These are phyloP conservation scores for Drosophila elegans DNA, from an alignment of 1,140 invertebrate genomes.

Conservation along the genomic window DNA sequence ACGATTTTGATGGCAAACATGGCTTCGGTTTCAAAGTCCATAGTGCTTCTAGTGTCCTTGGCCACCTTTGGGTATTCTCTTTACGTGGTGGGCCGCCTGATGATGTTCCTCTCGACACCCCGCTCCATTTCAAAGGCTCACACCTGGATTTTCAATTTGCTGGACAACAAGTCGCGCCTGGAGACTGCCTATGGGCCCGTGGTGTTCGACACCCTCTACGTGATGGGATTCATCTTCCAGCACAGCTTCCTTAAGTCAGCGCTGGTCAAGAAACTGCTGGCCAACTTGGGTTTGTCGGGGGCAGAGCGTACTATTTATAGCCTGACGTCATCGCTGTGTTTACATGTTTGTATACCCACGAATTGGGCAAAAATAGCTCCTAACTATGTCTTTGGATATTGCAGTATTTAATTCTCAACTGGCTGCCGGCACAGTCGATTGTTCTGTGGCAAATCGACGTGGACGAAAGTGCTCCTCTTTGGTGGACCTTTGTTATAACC, in stretches of 20 bases:
- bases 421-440: conserved; percentile 84
- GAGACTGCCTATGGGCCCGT: conserved; percentile 81
- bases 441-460: conserved; percentile 86
- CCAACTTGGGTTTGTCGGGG: conserved; percentile 82
- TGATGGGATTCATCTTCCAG: conserved; percentile 86
- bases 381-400: conserved; percentile 1
- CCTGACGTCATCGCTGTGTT: conserved; percentile 82
- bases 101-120: conserved; percentile 74
- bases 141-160: conserved; percentile 79
- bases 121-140: conserved; percentile 58
- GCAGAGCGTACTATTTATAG: conserved; percentile 86
- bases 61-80: conserved; percentile 67
- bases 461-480: conserved; percentile 77
- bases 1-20: conserved; percentile 21
- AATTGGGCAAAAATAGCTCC: conserved; percentile 8
- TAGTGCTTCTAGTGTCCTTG: conserved; percentile 61
- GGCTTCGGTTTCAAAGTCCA: conserved; percentile 56
- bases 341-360: conserved; percentile 67
- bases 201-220: conserved; percentile 84
- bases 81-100: conserved; percentile 72
- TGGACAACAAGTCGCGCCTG: conserved; percentile 75
- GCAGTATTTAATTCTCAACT: conserved; percentile 84
- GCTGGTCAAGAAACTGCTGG: conserved; percentile 80
- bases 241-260: conserved; percentile 86
- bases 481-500: conserved; percentile 85